phyloP scores from a whole-genome alignment of 1,140 invertebrate genomes.

The Mycetomoellerius zeteki region DNA sequence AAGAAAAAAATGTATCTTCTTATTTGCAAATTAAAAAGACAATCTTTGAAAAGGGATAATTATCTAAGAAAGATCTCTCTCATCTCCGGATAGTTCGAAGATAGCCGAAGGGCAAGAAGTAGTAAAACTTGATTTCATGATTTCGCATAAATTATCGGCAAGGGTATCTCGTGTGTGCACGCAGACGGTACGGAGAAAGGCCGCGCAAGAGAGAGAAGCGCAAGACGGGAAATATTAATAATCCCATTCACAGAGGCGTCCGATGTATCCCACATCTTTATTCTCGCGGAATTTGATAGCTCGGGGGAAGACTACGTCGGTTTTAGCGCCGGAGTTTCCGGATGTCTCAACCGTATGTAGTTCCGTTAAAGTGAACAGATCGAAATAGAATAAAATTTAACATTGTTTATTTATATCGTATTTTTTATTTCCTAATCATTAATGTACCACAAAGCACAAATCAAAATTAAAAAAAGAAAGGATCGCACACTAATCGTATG shows the following conservation, averaged over 20 bases:
- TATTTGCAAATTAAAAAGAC: background rate
- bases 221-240: conserved; percentile 78
- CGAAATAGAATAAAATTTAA: background rate
- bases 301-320: conserved; percentile 71
- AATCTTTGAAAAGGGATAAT: conserved; percentile 21
- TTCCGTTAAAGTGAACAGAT: background rate
- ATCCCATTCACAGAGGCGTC: conserved; percentile 77
- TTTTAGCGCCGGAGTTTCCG: conserved; percentile 51
- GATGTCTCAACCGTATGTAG: conserved; percentile 1
- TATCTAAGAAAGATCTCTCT: conserved; percentile 65
- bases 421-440: background rate
- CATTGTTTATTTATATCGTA: background rate
- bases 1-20: background rate
- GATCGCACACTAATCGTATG: too few species aligned
- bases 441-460: background rate
- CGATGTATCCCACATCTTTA: conserved; percentile 76
- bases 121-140: conserved; percentile 82
- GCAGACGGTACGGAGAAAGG: conserved; percentile 67
- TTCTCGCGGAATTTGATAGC: conserved; percentile 76
- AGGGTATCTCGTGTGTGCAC: conserved; percentile 68
- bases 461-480: background rate
- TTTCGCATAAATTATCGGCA: conserved; percentile 80
- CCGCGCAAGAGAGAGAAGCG: conserved; percentile 41
- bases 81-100: conserved; percentile 51
- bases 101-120: conserved; percentile 72